Conservation (phyloP, 2,888 invertebrate species). For the Dicyrtomina minuta region DNA sequence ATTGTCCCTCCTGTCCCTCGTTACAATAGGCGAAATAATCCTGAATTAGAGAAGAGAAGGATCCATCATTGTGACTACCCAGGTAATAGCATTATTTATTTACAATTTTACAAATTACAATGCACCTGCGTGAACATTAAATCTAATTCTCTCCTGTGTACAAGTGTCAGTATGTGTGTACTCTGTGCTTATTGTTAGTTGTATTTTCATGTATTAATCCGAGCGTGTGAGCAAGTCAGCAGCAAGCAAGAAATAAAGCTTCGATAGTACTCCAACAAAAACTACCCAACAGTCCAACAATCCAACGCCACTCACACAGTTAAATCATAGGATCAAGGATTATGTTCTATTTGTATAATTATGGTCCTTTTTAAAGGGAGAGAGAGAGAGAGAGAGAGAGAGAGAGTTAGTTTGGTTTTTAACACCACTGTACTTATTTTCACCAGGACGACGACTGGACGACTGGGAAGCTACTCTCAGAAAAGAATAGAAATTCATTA, state of each 20-base stretch:
- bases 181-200: too few species aligned
- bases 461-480: too few species aligned
- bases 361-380: not conserved
- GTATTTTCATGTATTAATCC: not conserved
- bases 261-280: too few species aligned
- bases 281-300: not conserved
- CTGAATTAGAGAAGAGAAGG: constrained; percentile 90
- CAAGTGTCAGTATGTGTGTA: not conserved
- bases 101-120: constrained; percentile 13
- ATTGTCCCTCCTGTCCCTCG: constrained; percentile 51
- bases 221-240: not conserved
- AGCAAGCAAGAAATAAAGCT: too few species aligned
- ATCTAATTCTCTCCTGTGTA: not conserved
- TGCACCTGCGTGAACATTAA: not conserved
- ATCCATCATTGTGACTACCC: constrained; percentile 96
- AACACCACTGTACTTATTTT: not conserved
- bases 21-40: constrained; percentile 91
- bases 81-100: constrained; percentile 63
- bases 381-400: not conserved
- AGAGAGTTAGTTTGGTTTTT: not conserved
- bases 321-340: not conserved
- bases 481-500: constrained; percentile 8
- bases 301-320: too few species aligned
- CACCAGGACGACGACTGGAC: too few species aligned
- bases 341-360: constrained; percentile 5